A percentile compares a stretch with the other conserved stretches of the same genome.
These are phyloP conservation scores for Orchesella cincta DNA, from an alignment of 1,140 invertebrate genomes.

Conservation along the genomic window DNA sequence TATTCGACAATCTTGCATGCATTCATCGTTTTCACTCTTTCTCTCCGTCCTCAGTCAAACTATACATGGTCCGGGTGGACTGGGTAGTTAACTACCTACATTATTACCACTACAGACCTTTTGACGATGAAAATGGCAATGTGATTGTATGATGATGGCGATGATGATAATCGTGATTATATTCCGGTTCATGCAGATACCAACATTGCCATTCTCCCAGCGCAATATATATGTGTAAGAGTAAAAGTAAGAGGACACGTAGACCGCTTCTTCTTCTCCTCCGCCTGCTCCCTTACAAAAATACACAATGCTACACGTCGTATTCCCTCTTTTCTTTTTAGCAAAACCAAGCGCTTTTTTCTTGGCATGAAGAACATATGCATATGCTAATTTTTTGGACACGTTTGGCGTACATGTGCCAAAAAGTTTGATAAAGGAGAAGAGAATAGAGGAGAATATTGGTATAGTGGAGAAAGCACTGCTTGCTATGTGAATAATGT, in stretches of 20 bases:
- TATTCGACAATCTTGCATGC: conserved; percentile 13
- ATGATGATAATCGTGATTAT: neutral
- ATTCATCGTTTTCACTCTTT: neutral
- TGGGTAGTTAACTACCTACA: neutral
- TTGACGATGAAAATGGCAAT: neutral
- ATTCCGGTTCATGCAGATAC: neutral
- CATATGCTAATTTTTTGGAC: conserved; percentile 21
- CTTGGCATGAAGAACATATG: conserved; percentile 14
- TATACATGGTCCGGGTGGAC: neutral
- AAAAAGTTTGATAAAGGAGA: conserved; percentile 12
- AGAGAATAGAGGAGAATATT: neutral
- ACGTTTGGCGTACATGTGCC: conserved; percentile 16
- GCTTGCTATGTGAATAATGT: neutral
- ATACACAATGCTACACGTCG: neutral
- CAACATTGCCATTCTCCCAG: neutral
- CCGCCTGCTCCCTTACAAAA: neutral
- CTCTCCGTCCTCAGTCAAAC: neutral
- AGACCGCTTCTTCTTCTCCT: neutral
- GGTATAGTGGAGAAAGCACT: neutral
- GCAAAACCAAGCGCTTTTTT: neutral
- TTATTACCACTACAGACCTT: neutral
- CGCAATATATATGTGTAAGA: neutral
- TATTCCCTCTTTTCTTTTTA: neutral
- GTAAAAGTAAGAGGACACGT: neutral
- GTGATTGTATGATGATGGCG: conserved; percentile 3